Conservation (phyloP, 2,888 invertebrate genomes). For the Drosophila nigritarsus region DNA sequence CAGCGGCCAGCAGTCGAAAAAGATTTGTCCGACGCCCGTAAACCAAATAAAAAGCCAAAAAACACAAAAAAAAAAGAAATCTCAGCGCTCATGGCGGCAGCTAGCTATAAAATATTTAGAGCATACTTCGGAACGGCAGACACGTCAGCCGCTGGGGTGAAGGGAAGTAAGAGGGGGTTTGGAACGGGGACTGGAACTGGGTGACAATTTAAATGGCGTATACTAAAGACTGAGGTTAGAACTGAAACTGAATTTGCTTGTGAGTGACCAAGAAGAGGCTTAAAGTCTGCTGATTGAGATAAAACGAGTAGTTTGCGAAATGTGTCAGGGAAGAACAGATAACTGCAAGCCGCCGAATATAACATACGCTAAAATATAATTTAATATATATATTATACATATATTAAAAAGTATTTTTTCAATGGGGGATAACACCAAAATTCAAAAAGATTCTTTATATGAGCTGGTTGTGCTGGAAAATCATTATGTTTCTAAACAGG, state of each 20-base stretch:
- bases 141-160: constrained; percentile 2
- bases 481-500: background rate
- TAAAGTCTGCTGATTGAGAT: background rate
- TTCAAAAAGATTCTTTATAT: background rate
- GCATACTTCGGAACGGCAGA: constrained; percentile 46
- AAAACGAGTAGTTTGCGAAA: background rate
- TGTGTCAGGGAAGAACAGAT: background rate
- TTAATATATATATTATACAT: too few relatives aligned
- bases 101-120: constrained; percentile 70
- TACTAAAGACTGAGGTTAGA: constrained; percentile 9
- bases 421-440: background rate
- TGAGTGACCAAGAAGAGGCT: background rate
- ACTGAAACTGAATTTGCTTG: constrained; percentile 1
- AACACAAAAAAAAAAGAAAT: constrained; percentile 41
- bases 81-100: constrained; percentile 42
- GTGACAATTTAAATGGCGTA: constrained; percentile 56
- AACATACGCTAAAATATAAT: background rate
- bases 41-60: constrained; percentile 54
- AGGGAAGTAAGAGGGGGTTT: background rate
- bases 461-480: background rate
- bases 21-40: constrained; percentile 48
- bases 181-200: constrained; percentile 3
- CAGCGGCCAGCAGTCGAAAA: constrained; percentile 50
- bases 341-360: background rate
- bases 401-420: background rate